Evolutionary conservation across 2,888 invertebrate genomes (phyloP).

Genomic region (Drosophila prolongata): DNA sequence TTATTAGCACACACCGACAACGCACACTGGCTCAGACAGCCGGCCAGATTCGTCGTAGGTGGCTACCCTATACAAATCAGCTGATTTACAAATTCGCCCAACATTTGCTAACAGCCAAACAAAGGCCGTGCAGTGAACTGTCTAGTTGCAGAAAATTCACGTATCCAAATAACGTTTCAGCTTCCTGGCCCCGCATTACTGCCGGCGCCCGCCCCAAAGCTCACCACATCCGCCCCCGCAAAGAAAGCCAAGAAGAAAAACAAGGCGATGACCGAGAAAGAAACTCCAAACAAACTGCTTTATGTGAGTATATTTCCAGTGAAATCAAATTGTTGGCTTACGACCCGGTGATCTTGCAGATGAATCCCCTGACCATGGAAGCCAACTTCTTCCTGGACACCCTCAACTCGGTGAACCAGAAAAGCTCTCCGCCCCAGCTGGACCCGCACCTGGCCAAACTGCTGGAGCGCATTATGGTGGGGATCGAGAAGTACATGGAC

Average conservation of each 20-base stretch:
- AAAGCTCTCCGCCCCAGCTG: constrained; percentile 44
- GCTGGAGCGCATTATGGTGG: constrained; percentile 67
- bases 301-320: constrained; percentile 59
- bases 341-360: constrained; percentile 36
- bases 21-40: neutral
- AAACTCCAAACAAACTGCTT: constrained; percentile 33
- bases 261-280: constrained; percentile 58
- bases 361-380: constrained; percentile 79
- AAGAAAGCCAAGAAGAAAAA: constrained; percentile 49
- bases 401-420: constrained; percentile 44
- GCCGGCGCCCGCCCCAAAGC: neutral
- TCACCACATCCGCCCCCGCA: neutral
- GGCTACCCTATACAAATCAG: constrained; percentile 57
- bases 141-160: neutral
- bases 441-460: constrained; percentile 67
- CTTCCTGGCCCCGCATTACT: neutral
- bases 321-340: neutral
- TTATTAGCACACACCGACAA: neutral
- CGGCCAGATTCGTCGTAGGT: constrained; percentile 25
- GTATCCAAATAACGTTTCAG: constrained; percentile 13
- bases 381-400: constrained; percentile 72
- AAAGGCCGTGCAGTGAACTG: constrained; percentile 16
- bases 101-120: constrained; percentile 27
- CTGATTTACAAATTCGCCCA: constrained; percentile 36
- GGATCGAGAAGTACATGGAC: constrained; percentile 72